Percentiles rank a stretch among this genome's conserved stretches.
Conservation (phyloP, 2,113 vertebrate genomes). For the Phrynocephalus versicolor region DNA sequence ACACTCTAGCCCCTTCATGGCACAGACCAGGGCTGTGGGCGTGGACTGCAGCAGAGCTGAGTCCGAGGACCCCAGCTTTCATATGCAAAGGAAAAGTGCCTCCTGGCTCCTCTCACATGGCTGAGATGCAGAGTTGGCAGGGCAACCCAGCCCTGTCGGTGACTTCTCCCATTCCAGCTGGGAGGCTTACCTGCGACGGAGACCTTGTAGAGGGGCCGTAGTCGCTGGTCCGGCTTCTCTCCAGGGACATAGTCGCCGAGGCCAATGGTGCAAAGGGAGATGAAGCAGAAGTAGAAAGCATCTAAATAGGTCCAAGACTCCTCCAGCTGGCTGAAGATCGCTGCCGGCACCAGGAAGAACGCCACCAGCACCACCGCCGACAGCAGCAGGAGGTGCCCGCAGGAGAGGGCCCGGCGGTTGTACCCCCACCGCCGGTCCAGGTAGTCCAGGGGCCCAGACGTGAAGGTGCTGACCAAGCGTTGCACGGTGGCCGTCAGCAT, state of each 20-base stretch:
- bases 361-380: constrained; percentile 63
- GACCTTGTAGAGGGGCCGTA: constrained; percentile 83
- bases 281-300: constrained; percentile 90
- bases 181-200: constrained; percentile 83
- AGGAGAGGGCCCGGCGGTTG: constrained; percentile 63
- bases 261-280: constrained; percentile 90
- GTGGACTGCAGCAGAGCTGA: not conserved
- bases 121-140: not conserved
- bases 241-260: constrained; percentile 88
- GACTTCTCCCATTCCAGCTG: too few relatives aligned
- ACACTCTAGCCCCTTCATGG: too few relatives aligned
- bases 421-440: constrained; percentile 72
- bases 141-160: not conserved
- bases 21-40: too few relatives aligned
- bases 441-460: constrained; percentile 68
- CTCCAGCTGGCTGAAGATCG: constrained; percentile 80
- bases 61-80: too few relatives aligned
- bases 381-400: constrained; percentile 77
- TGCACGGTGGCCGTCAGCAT: constrained; percentile 86
- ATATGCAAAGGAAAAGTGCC: too few relatives aligned
- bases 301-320: constrained; percentile 85
- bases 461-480: constrained; percentile 79
- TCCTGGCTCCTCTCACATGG: too few relatives aligned
- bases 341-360: constrained; percentile 82
- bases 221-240: constrained; percentile 71